These are phyloP conservation scores for Grantiella picta DNA, from an alignment of 2,113 vertebrate species.

Conservation along the genomic window DNA sequence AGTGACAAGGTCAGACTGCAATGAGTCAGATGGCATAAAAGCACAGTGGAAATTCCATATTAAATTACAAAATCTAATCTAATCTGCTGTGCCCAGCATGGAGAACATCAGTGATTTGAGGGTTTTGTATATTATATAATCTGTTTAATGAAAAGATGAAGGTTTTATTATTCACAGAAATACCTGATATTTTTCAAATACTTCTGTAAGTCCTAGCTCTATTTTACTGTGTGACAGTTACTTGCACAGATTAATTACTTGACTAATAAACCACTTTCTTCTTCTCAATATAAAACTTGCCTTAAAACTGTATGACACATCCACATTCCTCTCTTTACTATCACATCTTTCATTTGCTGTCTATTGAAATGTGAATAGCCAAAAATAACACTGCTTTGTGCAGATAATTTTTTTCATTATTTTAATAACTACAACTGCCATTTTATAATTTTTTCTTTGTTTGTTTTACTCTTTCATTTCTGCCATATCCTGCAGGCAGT, in stretches of 20 bases:
- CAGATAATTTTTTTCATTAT: neutral
- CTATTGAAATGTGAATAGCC: neutral
- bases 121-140: neutral
- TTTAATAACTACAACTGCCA: neutral
- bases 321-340: neutral
- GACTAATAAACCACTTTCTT: slow-evolving; percentile 27
- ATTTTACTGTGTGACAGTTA: slow-evolving; percentile 21
- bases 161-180: slow-evolving; percentile 20
- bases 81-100: neutral
- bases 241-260: slow-evolving; percentile 41
- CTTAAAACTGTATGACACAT: slow-evolving; percentile 14
- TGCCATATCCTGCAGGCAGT: neutral
- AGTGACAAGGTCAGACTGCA: neutral
- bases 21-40: neutral
- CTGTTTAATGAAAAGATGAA: neutral
- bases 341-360: neutral
- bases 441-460: neutral
- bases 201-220: neutral
- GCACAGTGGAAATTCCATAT: neutral
- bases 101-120: neutral
- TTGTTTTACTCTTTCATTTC: neutral
- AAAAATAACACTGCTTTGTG: neutral
- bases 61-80: neutral
- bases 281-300: neutral
- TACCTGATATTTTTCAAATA: neutral